phyloP scores from a whole-genome alignment of 1,140 invertebrate genomes.

The Magallana ariakensis region DNA sequence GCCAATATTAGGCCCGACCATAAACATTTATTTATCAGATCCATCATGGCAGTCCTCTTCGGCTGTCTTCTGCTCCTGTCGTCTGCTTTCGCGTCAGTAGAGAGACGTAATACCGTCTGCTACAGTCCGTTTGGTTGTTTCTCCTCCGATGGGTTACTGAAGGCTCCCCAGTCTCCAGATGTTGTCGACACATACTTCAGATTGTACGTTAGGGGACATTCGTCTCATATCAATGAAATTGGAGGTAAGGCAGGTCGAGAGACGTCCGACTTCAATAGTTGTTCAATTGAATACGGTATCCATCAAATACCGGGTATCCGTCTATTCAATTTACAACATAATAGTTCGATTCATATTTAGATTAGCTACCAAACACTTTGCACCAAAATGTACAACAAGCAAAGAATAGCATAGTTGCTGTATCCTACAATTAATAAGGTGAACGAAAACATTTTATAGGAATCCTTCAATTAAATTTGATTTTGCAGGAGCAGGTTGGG shows the following conservation, averaged over 20 bases:
- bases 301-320: background rate
- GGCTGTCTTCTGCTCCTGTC: background rate
- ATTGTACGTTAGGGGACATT: constrained; percentile 29
- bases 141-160: constrained; percentile 11
- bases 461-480: background rate
- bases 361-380: too few species aligned
- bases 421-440: background rate
- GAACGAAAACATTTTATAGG: background rate
- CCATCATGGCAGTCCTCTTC: background rate
- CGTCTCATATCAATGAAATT: constrained; percentile 1
- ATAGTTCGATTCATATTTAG: too few species aligned
- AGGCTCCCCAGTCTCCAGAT: background rate
- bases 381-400: too few species aligned
- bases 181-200: constrained; percentile 39
- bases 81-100: constrained; percentile 16
- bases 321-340: background rate
- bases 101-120: constrained; percentile 19
- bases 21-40: too few species aligned
- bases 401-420: too few species aligned
- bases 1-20: too few species aligned
- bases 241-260: constrained; percentile 11
- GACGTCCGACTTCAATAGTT: background rate
- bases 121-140: constrained; percentile 44
- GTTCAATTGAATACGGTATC: background rate
- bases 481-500: background rate